Base-by-base conservation (phyloP, 2,888 invertebrate genomes). In the Phymatocera aterrima region DNA sequence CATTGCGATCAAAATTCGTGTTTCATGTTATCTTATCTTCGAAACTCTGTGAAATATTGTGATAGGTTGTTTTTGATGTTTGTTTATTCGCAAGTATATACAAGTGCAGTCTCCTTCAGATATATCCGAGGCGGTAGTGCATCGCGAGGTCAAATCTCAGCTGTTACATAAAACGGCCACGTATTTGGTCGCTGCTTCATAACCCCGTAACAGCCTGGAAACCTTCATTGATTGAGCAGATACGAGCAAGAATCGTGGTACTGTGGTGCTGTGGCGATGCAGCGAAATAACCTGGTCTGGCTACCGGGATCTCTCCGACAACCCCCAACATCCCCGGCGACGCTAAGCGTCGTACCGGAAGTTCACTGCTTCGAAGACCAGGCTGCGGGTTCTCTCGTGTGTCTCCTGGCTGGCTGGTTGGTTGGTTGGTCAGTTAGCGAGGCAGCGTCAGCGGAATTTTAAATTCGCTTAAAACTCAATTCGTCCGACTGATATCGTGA, bases 161-260 rank as follows among this genome's bases (percentile, higher is more conserved):
- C 79, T 78, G 81, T 84, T 85, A 81, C 81, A 83, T 82, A 84
- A 85, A 84, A 81, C 83, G 82, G 80, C 83, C 84, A 82, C 83
- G 84, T 86, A 77, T 79, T 81, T 68, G 68, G 80, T 79, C 82
- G 81, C 82, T 86, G 85, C 85, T 86, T 85, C 83, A 86, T 86
- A 85, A 84, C 83, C 82, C 80, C 79, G 81, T 84, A 86, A 85
- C 83, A 83, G 84, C 84, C 83, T 83, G 85, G 83, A 84, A 84
- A 83, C 81, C 83, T 79, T 85, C 86, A 84, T 86, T 87, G 86
- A 87, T 86, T 85, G 86, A 85, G 82, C 86, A 82, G 85, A 86
- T 86, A 86, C 81, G 81, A 82, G 81, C 79, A 40, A 68, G 80
- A 80, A 78, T 74, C 57, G 75, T 60, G 43, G 57, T 4, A 72